phyloP scores from a whole-genome alignment of 1,140 invertebrate genomes.

The Gonioctena quinquepunctata region DNA sequence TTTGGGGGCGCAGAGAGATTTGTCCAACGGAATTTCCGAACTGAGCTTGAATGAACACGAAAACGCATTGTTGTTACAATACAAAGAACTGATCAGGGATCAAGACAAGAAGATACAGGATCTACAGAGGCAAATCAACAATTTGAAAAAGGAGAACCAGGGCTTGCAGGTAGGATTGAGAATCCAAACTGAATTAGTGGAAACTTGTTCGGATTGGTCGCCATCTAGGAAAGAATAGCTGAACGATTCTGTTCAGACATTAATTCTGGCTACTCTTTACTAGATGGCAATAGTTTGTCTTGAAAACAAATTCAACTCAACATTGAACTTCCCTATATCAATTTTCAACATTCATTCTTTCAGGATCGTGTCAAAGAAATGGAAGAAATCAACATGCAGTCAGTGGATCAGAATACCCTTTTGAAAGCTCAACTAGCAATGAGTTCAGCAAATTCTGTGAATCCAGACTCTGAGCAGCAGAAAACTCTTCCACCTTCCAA shows the following conservation, averaged over 20 bases:
- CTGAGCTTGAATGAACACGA: slow-evolving; percentile 62
- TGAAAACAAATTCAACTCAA: too few relatives aligned
- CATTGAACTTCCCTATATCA: too few relatives aligned
- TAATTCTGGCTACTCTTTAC: too few relatives aligned
- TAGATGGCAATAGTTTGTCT: too few relatives aligned
- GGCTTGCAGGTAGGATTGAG: slow-evolving; percentile 57
- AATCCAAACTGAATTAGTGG: too few relatives aligned
- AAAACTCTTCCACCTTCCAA: slow-evolving; percentile 33
- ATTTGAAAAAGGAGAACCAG: slow-evolving; percentile 59
- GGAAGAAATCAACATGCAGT: slow-evolving; percentile 70
- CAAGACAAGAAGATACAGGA: slow-evolving; percentile 78
- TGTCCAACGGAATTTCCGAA: slow-evolving; percentile 60
- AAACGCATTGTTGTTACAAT: slow-evolving; percentile 71
- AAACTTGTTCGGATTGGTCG: too few relatives aligned
- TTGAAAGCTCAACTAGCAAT: slow-evolving; percentile 74
- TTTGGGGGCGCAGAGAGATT: slow-evolving; percentile 56
- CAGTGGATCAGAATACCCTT: slow-evolving; percentile 87
- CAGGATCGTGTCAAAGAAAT: slow-evolving; percentile 74
- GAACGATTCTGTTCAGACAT: too few relatives aligned
- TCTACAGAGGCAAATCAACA: slow-evolving; percentile 62
- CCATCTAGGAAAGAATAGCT: too few relatives aligned
- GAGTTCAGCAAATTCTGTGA: slow-evolving; percentile 32
- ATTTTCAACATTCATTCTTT: too few relatives aligned
- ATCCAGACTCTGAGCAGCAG: slow-evolving; percentile 22
- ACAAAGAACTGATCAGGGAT: slow-evolving; percentile 88